Evolutionary conservation across 2,797 vertebrate species (phyloP).

Genomic region (Ptychadena robeensis): DNA sequence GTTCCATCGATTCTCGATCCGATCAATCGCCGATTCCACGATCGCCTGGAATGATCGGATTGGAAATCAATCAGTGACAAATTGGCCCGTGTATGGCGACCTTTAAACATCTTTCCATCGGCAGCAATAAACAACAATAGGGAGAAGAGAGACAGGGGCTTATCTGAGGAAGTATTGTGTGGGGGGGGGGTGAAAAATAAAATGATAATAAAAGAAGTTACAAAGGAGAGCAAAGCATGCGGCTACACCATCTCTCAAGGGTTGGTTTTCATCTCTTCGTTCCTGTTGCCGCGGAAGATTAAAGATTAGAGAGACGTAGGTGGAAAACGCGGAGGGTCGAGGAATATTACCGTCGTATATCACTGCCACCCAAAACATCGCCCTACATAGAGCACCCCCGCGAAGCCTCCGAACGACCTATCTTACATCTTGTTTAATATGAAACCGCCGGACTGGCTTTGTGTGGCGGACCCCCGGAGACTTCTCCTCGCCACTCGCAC

Average conservation of each 20-base stretch:
- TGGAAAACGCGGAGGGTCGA: neutral
- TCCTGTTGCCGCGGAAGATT: slow-evolving; percentile 3
- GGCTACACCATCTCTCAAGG: neutral
- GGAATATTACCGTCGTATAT: slow-evolving; percentile 22
- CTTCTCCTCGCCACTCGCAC: neutral
- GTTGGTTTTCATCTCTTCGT: slow-evolving; percentile 14
- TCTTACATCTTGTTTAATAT: slow-evolving; percentile 18
- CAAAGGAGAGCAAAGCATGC: neutral
- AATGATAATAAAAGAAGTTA: neutral
- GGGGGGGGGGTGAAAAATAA: neutral
- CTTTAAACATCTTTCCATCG: neutral
- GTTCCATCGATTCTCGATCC: too few species aligned
- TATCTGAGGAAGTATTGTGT: slow-evolving; percentile 4
- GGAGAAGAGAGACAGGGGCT: neutral
- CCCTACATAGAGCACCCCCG: neutral
- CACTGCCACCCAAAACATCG: slow-evolving; percentile 11
- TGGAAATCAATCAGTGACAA: too few species aligned
- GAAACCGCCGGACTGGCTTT: neutral
- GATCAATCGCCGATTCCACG: too few species aligned
- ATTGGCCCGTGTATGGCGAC: too few species aligned
- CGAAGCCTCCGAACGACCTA: neutral
- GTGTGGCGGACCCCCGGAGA: neutral
- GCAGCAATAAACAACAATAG: neutral
- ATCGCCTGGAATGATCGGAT: too few species aligned
- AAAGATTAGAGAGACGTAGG: slow-evolving; percentile 1